These are phyloP conservation scores for Nomia melanderi DNA, from an alignment of 1,140 invertebrate genomes.

Conservation along the genomic window DNA sequence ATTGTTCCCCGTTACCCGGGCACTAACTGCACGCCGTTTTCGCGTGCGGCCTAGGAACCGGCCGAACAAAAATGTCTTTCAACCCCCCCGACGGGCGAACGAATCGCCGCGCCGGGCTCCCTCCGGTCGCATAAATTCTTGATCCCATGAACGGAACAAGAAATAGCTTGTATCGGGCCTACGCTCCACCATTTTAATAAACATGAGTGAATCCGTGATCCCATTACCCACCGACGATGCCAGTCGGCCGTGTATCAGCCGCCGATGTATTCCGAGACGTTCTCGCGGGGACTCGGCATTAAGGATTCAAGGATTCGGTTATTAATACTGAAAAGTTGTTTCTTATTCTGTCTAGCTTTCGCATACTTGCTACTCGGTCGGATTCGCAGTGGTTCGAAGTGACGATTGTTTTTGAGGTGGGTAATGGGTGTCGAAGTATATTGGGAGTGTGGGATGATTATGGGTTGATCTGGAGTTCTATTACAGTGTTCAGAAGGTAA, in stretches of 20 bases:
- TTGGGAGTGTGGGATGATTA: too few species aligned
- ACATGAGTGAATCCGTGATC: conserved; percentile 45
- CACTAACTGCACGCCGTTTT: conserved; percentile 37
- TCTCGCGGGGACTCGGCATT: too few species aligned
- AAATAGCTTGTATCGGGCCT: conserved; percentile 13
- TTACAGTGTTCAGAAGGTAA: too few species aligned
- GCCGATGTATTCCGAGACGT: too few species aligned
- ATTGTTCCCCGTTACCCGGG: conserved; percentile 35
- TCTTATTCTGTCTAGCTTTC: too few species aligned
- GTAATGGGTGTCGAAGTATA: too few species aligned
- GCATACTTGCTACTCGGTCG: too few species aligned
- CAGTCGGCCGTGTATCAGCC: neutral
- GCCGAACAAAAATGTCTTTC: conserved; percentile 13
- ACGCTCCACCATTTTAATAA: conserved; percentile 28
- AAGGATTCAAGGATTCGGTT: too few species aligned
- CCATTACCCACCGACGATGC: neutral
- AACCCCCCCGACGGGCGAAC: neutral
- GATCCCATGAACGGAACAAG: conserved; percentile 20
- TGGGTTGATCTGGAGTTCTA: too few species aligned
- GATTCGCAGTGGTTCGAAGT: too few species aligned
- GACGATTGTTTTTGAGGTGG: too few species aligned
- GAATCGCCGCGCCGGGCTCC: conserved; percentile 23
- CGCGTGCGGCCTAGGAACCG: neutral
- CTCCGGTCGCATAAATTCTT: conserved; percentile 51
- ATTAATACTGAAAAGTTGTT: too few species aligned